These are phyloP conservation scores for Cancer borealis DNA, from an alignment of 2,888 invertebrate species.

Conservation along the genomic window DNA sequence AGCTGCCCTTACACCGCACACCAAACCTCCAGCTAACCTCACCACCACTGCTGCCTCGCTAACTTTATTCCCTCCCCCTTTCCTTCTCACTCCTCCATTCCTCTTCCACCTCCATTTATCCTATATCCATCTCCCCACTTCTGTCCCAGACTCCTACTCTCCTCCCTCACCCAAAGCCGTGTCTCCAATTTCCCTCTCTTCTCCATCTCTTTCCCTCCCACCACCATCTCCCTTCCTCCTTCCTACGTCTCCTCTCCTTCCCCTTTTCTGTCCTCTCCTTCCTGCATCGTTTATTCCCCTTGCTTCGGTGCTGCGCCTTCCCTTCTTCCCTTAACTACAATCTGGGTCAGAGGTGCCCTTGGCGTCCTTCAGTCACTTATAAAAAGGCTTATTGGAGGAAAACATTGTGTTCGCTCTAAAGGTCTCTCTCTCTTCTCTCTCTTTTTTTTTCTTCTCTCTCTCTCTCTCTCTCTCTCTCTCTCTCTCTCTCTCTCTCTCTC, in stretches of 20 bases:
- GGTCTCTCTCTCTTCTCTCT: background rate
- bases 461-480: background rate
- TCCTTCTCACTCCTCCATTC: background rate
- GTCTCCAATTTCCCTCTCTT: background rate
- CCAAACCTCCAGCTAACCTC: background rate
- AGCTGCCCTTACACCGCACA: background rate
- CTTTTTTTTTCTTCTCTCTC: background rate
- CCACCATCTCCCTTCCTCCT: background rate
- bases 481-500: background rate
- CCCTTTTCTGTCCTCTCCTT: too few relatives aligned
- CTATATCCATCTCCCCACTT: background rate
- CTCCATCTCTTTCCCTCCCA: constrained; percentile 5
- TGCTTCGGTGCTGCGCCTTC: background rate
- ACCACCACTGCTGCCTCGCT: background rate
- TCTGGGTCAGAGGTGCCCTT: background rate
- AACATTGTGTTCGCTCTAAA: background rate
- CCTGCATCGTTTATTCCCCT: background rate
- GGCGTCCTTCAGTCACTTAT: constrained; percentile 35
- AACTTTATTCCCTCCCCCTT: background rate
- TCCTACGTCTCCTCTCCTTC: background rate
- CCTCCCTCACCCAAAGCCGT: background rate
- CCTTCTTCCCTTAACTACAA: background rate
- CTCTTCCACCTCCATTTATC: background rate
- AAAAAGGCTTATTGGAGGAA: background rate
- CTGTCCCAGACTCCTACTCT: background rate